Base-by-base conservation (phyloP, 2,797 vertebrate species). In the Platalea minor region DNA sequence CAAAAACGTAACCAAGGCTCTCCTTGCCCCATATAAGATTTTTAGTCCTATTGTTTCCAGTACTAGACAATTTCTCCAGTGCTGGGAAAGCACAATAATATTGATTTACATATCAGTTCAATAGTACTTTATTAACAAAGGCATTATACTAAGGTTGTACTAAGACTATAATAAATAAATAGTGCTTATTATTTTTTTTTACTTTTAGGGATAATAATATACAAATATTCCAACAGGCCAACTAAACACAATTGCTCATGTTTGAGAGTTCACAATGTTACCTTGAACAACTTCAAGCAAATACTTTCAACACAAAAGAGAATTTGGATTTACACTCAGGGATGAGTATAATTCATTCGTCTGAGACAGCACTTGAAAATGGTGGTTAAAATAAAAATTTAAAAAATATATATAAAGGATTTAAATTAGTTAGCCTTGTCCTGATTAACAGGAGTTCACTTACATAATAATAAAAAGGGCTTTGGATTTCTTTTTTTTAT, bases 81-180 rank as follows among this genome's bases (percentile, higher is more conserved):
- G n/a, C 72, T 79, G n/a, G 79, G 65, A 95, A 89, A 86, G 50
- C n/a, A 86, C 60, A 60, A 35, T 51, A 86, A 74, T 39, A 90
- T 21, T 73, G 76, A 95, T 93, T 95, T 86, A 75, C 91, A 94
- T 56, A 90, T 41, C 20, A 64, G 45, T 50, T 70, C 85, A 91
- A 91, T 13, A 78, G 53, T 6, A 4, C 57, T 95, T 90, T 64
- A 86, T 91, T 86, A 91, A 86, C 35, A 94, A 80, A 91, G 18
- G 33, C 59, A 78, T 88, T 86, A 67, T 10, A 39, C 25, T 45
- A 79, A 37, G 20, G 50, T 19, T 85, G 13, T 21, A 79, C 6
- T 82, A 73, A 39, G 33, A 69, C 46, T 54, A 65, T 33, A 26
- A 89, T n/a, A 93, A 96, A 89, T 46, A 92, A 92, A 51, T 24